Base-by-base conservation (phyloP, 2,113 vertebrate species). In the Oreotrochilus melanogaster region DNA sequence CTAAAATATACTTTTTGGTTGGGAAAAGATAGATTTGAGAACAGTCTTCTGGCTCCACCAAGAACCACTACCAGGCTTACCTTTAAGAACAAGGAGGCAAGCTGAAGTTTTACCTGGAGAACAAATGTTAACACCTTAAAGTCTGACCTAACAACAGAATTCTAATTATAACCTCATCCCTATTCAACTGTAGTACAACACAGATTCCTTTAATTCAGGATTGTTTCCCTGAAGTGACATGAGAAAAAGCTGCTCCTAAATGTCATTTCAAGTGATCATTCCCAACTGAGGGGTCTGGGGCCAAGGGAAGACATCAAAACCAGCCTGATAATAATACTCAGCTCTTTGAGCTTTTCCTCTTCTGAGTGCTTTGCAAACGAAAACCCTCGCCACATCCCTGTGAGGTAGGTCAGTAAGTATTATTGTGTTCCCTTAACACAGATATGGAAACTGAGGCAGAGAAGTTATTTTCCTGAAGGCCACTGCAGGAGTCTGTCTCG, bases 361-460 rank as follows among this genome's bases (percentile, higher is more conserved):
- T 78, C 71, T 1, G 11, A 95, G 78, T 39, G 60, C 79, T 85
- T 86, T 57, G 69, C 89, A 89, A 67, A 19, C n/a, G 84, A 93
- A 94, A 92, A 95, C 80, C 87, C 92, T 91, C 71, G 95, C 24
- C 75, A 88, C 56, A 75, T 76, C 89, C 51, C 61, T 81, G 94
- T 95, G 95, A 97, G 93, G 95, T 91, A 97, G 96, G 50, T 92
- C 90, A 78, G 3, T 81, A 91, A 79, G 45, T 86, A 93, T 96
- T 89, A 92, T 69, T 95, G 72, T 76, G 80, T 71, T 82, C 79
- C 91, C 78, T 91, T 86, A 78, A 66, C 14, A 47, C 23, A 93
- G 62, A 79, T 39, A 75, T 17, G 75, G 75, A 62, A 94, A 86
- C 58, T 9, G 85, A 97, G 65, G 87, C 82, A 95, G 78, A 82